Percentiles rank a stretch among this genome's conserved stretches.
These are phyloP conservation scores for Antennarius striatus DNA, from an alignment of 2,113 vertebrate genomes.

Conservation along the genomic window DNA sequence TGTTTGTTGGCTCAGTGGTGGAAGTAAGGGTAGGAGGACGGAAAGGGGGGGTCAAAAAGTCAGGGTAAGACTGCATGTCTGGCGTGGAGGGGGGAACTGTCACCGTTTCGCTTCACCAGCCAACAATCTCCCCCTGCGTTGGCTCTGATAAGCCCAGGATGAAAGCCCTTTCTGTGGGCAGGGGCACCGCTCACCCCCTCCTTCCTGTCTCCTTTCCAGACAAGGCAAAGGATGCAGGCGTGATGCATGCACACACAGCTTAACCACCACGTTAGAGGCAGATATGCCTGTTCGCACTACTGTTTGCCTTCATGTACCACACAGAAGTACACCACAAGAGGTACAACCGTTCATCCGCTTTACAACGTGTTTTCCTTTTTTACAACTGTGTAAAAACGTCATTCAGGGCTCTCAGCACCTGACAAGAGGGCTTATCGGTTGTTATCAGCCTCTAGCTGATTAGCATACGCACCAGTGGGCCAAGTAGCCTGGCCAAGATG, in stretches of 20 bases:
- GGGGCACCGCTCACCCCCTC: constrained; percentile 53
- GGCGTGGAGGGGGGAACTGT: constrained; percentile 64
- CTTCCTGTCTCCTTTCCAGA: constrained; percentile 23
- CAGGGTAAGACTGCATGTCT: constrained; percentile 26
- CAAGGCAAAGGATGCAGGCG: constrained; percentile 26
- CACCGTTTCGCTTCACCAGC: constrained; percentile 76
- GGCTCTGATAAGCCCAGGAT: constrained; percentile 86
- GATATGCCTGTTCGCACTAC: constrained; percentile 42
- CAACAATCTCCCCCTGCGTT: constrained; percentile 74
- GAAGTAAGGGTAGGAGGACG: neutral
- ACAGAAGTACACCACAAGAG: constrained; percentile 3
- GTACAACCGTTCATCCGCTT: constrained; percentile 49
- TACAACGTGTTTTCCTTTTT: constrained; percentile 44
- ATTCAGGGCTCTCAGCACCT: constrained; percentile 41
- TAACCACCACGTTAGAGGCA: constrained; percentile 8
- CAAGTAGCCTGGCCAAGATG: constrained; percentile 54
- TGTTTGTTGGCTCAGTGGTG: neutral
- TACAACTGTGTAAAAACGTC: constrained; percentile 63
- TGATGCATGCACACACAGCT: constrained; percentile 28
- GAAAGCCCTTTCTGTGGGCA: constrained; percentile 74
- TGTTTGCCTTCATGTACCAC: constrained; percentile 21
- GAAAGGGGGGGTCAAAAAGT: constrained; percentile 51
- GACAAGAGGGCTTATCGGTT: constrained; percentile 62
- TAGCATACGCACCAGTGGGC: constrained; percentile 48
- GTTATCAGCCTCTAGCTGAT: constrained; percentile 59